These are phyloP conservation scores for Phenacoccus solenopsis DNA, from an alignment of 1,140 invertebrate species.

Conservation along the genomic window DNA sequence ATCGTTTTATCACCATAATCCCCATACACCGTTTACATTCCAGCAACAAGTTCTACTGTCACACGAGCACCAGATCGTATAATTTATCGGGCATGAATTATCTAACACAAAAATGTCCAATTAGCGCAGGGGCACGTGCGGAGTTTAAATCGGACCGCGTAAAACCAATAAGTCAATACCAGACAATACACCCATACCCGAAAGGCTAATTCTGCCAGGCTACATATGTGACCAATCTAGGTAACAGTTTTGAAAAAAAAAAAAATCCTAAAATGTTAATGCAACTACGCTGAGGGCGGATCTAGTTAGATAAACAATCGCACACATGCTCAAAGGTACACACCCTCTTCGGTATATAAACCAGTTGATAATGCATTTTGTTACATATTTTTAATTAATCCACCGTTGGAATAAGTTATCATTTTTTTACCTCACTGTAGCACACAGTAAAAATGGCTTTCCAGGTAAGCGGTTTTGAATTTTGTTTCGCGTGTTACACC, in stretches of 20 bases:
- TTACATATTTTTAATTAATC: conserved; percentile 3
- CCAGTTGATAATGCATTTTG: background rate
- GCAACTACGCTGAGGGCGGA: background rate
- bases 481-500: background rate
- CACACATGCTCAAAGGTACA: background rate
- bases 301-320: conserved; percentile 2
- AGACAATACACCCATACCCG: background rate
- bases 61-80: background rate
- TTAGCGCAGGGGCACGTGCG: background rate
- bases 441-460: background rate
- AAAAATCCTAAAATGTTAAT: conserved; percentile 3
- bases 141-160: background rate
- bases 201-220: background rate
- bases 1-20: background rate
- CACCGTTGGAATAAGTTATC: background rate
- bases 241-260: too few species aligned
- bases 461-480: background rate
- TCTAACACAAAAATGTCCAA: background rate
- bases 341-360: background rate
- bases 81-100: background rate
- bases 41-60: background rate
- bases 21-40: background rate
- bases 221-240: too few species aligned
- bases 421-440: background rate
- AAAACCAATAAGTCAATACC: background rate